A percentile compares a stretch with the other conserved stretches of the same genome.
phyloP scores from a whole-genome alignment of 2,797 vertebrate genomes.

The Oreochromis grahami region DNA sequence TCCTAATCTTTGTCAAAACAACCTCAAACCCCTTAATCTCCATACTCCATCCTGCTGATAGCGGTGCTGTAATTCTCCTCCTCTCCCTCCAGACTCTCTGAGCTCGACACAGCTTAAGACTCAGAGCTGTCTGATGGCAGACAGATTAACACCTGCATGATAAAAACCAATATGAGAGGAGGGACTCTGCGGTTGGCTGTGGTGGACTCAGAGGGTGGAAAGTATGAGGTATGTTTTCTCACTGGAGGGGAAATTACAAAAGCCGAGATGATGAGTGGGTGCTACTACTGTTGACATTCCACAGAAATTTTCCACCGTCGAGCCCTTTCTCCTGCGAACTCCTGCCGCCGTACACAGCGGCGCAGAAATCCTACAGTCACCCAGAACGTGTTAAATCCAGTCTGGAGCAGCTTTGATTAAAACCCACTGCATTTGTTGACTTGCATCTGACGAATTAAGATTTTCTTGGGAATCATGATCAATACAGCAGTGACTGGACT shows the following conservation, averaged over 20 bases:
- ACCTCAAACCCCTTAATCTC: not conserved
- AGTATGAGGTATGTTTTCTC: slow-evolving; percentile 49
- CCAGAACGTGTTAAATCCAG: not conserved
- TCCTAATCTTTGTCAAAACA: not conserved
- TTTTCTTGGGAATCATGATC: not conserved
- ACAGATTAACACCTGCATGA: slow-evolving; percentile 52
- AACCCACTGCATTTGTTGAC: not conserved
- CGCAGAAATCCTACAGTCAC: not conserved
- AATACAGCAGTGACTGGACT: not conserved
- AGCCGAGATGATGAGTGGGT: slow-evolving; percentile 46
- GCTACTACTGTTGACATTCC: slow-evolving; percentile 63
- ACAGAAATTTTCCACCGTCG: slow-evolving; percentile 37
- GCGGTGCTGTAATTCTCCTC: not conserved
- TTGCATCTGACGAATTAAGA: not conserved
- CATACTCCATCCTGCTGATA: not conserved
- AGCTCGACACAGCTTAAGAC: not conserved
- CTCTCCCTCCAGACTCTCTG: not conserved
- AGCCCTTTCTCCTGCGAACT: not conserved
- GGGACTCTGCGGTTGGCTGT: slow-evolving; percentile 1
- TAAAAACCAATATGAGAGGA: slow-evolving; percentile 13
- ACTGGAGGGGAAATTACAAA: slow-evolving; percentile 47
- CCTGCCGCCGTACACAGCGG: not conserved
- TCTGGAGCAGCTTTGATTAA: not conserved
- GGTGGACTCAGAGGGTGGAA: slow-evolving; percentile 42
- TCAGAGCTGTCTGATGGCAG: slow-evolving; percentile 2